Base-by-base conservation (phyloP, 2,888 invertebrate species). In the Ennomos fuscantarius region DNA sequence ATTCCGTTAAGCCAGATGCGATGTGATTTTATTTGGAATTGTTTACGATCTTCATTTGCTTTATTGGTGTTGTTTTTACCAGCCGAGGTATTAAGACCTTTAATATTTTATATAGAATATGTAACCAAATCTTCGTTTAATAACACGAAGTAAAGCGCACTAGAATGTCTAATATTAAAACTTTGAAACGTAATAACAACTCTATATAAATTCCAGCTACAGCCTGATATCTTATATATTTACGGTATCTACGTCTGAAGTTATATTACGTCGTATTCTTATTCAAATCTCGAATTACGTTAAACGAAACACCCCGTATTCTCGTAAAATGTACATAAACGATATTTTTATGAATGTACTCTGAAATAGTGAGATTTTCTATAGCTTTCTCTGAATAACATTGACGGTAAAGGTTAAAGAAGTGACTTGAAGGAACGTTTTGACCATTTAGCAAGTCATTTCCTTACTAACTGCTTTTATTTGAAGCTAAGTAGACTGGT, bases 1-100 rank as follows among this genome's bases (percentile, higher is more conserved):
- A 64, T 62, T 64, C 56, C 49, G 45, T 63, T 66, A 61, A 59
- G 59, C 49, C 60, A 60, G 59, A 59, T 58, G 58, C 57, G n/a
- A n/a, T n/a, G 43, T 48, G 37, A 47, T 57, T 60, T 58, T 60
- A 49, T 49, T 50, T 54, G 41, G 41, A 47, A 49, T 55, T 37
- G 55, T 57, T 60, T 48, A 50, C 54, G 53, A 46, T 46, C 41
- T 55, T 58, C 59, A 49, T 65, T 54, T 39, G 43, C 39, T 52
- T 47, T 57, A 59, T 60, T 60, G 36, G 32, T 55, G 40, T 56
- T 51, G 33, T 8, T 35, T 49, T 41, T 41, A 34, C 41, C 13
- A 2, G 2, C 8, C 1, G 15, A 34, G 46, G 31, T n/a, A 15
- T 37, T 37, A 24, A 24, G 24, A 6, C 24, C 24, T 6, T 24